Evolutionary conservation across 2,113 vertebrate species (phyloP).

Genomic region (Misgurnus anguillicaudatus): DNA sequence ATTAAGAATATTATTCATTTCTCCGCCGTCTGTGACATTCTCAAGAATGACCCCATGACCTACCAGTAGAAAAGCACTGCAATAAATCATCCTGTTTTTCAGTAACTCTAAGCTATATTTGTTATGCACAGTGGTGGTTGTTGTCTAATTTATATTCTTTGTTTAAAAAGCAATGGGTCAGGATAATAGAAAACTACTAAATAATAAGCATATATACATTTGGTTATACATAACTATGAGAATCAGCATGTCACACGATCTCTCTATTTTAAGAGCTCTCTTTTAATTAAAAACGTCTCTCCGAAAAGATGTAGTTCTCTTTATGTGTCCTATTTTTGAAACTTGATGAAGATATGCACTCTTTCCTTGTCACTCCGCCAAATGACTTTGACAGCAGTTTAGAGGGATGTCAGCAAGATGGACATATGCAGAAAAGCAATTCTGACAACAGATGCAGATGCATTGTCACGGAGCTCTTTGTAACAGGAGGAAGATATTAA

Average conservation of each 20-base stretch:
- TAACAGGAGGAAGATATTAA: slow-evolving; percentile 17
- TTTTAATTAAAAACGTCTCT: slow-evolving; percentile 46
- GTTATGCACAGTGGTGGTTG: slow-evolving; percentile 2
- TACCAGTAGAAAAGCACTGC: neutral
- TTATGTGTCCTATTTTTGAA: slow-evolving; percentile 43
- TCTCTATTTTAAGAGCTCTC: slow-evolving; percentile 64
- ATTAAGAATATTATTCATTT: too few species aligned
- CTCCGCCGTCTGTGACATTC: too few species aligned
- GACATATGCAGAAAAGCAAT: slow-evolving; percentile 11
- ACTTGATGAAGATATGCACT: slow-evolving; percentile 21
- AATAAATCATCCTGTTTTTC: neutral
- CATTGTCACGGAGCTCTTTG: neutral
- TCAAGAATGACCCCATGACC: too few species aligned
- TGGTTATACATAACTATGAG: neutral
- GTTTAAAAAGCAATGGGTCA: neutral
- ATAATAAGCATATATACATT: slow-evolving; percentile 1
- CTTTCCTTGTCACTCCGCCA: slow-evolving; percentile 27
- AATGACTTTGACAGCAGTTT: slow-evolving; percentile 24
- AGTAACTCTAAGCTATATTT: neutral
- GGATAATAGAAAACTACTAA: slow-evolving; percentile 1
- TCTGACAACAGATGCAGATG: slow-evolving; percentile 33
- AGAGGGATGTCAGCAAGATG: slow-evolving; percentile 8
- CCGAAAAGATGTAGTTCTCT: slow-evolving; percentile 24
- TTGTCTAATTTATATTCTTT: slow-evolving; percentile 15
- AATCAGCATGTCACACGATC: slow-evolving; percentile 22